phyloP scores from a whole-genome alignment of 2,113 vertebrate species.

The Anolis carolinensis region DNA sequence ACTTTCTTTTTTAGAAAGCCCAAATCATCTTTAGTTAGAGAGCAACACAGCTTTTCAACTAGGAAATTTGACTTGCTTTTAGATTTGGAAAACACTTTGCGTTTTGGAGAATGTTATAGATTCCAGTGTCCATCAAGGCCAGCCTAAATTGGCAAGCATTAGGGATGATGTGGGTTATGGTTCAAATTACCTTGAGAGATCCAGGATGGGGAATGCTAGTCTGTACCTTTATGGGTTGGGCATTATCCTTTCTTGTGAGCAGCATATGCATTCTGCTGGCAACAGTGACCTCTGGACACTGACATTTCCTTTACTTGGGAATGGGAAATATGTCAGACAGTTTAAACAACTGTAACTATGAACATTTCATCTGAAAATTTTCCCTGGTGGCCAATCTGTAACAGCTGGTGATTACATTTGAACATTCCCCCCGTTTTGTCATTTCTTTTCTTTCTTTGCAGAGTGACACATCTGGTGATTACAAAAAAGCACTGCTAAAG shows the following conservation, averaged over 20 bases:
- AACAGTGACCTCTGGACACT: not conserved
- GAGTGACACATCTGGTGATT: conserved; percentile 97
- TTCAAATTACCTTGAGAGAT: not conserved
- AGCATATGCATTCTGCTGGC: too few species aligned
- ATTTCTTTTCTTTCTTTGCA: conserved; percentile 52
- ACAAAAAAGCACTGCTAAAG: conserved; percentile 91
- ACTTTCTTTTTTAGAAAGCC: not conserved
- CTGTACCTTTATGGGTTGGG: not conserved
- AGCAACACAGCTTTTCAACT: too few species aligned
- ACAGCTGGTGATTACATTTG: not conserved
- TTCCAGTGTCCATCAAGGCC: not conserved
- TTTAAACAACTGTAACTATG: not conserved
- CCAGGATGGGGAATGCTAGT: not conserved
- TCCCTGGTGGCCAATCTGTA: not conserved
- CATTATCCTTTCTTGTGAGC: not conserved
- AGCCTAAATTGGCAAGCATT: not conserved
- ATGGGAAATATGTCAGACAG: not conserved
- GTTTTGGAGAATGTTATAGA: not conserved
- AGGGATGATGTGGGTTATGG: not conserved
- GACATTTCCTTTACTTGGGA: not conserved
- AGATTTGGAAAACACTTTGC: not conserved
- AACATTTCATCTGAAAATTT: too few species aligned
- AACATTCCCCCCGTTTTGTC: not conserved
- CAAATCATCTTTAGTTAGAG: too few species aligned
- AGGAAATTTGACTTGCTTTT: not conserved